Conservation (phyloP, 1,140 invertebrate species). For the Maniola jurtina region DNA sequence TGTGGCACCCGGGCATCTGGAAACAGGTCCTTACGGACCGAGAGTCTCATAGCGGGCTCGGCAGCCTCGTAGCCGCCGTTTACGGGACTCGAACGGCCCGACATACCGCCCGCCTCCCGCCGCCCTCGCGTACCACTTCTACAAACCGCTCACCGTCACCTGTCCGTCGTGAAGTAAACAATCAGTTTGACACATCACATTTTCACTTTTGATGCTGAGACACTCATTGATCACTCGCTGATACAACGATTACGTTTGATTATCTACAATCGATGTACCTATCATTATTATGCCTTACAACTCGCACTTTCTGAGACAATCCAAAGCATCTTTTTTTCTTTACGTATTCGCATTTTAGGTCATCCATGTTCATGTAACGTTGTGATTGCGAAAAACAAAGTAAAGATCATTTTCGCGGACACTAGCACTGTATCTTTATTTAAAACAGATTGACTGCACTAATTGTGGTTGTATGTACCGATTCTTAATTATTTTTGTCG, state of each 20-base stretch:
- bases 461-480: slow-evolving; percentile 54
- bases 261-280: slow-evolving; percentile 53
- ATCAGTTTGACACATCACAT: slow-evolving; percentile 80
- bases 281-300: slow-evolving; percentile 68
- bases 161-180: slow-evolving; percentile 78
- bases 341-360: slow-evolving; percentile 79
- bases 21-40: slow-evolving; percentile 73
- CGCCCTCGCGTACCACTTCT: slow-evolving; percentile 72
- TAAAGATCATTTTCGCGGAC: slow-evolving; percentile 75
- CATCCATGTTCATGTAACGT: slow-evolving; percentile 80
- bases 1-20: slow-evolving; percentile 57
- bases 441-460: slow-evolving; percentile 52
- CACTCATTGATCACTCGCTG: slow-evolving; percentile 60
- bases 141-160: slow-evolving; percentile 76
- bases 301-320: slow-evolving; percentile 66
- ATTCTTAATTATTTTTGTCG: slow-evolving; percentile 76
- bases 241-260: slow-evolving; percentile 60
- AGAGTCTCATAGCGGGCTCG: slow-evolving; percentile 64
- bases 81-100: slow-evolving; percentile 70
- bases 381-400: slow-evolving; percentile 79
- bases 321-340: slow-evolving; percentile 76
- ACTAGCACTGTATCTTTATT: slow-evolving; percentile 65
- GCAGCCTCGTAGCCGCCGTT: slow-evolving; percentile 69
- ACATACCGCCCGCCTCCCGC: slow-evolving; percentile 72
- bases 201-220: slow-evolving; percentile 74